These are phyloP conservation scores for Polydrusus tereticollis DNA, from an alignment of 2,888 invertebrate genomes.

Conservation along the genomic window DNA sequence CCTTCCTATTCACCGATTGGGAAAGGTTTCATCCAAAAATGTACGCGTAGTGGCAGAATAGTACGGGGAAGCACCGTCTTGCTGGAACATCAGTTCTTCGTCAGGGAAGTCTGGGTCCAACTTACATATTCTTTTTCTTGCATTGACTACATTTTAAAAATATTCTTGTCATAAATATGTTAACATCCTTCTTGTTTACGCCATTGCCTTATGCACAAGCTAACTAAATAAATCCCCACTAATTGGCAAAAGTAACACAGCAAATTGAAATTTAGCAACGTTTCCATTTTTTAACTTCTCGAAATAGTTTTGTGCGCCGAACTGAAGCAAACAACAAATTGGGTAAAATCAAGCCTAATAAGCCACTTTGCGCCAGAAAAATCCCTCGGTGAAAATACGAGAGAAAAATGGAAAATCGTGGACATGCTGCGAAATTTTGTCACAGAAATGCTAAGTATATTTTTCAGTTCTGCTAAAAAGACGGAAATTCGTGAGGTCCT, in stretches of 20 bases:
- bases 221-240: neutral
- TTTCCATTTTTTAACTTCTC: neutral
- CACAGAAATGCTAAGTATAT: neutral
- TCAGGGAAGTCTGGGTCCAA: no score
- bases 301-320: slow-evolving; percentile 12
- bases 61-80: no score
- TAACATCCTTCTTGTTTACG: no score
- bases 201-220: neutral
- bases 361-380: slow-evolving; percentile 15
- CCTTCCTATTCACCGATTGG: no score
- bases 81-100: no score
- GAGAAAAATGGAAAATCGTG: slow-evolving; percentile 1
- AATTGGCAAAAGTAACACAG: slow-evolving; percentile 7
- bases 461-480: neutral
- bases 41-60: no score
- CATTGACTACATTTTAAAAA: no score
- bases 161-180: no score
- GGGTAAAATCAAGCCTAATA: slow-evolving; percentile 11
- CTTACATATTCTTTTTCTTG: no score
- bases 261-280: slow-evolving; percentile 4
- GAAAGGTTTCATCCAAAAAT: no score
- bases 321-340: slow-evolving; percentile 18
- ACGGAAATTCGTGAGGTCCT: slow-evolving; percentile 1
- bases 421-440: neutral
- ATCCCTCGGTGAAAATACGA: neutral